Conservation (phyloP, 2,888 invertebrate genomes). For the Tetrapedia diversipes region DNA sequence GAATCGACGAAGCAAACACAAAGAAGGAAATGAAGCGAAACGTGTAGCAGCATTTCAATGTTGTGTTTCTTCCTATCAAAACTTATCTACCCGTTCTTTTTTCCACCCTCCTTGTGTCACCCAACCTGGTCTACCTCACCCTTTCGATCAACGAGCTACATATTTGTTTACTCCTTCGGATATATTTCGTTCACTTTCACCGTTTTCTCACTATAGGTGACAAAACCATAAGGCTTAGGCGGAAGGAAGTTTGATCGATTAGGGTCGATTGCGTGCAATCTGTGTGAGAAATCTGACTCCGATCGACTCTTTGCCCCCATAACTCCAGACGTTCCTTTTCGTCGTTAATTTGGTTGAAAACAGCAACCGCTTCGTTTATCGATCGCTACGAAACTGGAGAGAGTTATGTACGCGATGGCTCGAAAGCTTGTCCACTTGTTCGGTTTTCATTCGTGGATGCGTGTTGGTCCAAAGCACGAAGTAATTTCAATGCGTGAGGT, state of each 20-base stretch:
- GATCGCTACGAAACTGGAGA: constrained; percentile 59
- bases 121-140: constrained; percentile 5
- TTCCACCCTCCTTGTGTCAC: not conserved
- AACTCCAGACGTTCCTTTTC: not conserved
- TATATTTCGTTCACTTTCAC: not conserved
- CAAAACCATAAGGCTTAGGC: too few relatives aligned
- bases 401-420: constrained; percentile 44
- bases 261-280: too few relatives aligned
- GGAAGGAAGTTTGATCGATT: not conserved
- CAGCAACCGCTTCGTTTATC: constrained; percentile 51
- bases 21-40: not conserved
- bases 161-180: not conserved
- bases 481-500: constrained; percentile 39
- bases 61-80: not conserved
- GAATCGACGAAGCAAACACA: not conserved
- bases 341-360: not conserved
- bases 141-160: not conserved
- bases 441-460: constrained; percentile 18
- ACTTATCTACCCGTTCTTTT: constrained; percentile 5
- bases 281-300: not conserved
- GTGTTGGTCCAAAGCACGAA: not conserved
- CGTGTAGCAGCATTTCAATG: not conserved
- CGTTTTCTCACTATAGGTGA: not conserved
- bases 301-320: not conserved
- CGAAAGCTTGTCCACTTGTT: constrained; percentile 41